These are phyloP conservation scores for Lamproptera curius DNA, from an alignment of 2,888 invertebrate genomes.

Conservation along the genomic window DNA sequence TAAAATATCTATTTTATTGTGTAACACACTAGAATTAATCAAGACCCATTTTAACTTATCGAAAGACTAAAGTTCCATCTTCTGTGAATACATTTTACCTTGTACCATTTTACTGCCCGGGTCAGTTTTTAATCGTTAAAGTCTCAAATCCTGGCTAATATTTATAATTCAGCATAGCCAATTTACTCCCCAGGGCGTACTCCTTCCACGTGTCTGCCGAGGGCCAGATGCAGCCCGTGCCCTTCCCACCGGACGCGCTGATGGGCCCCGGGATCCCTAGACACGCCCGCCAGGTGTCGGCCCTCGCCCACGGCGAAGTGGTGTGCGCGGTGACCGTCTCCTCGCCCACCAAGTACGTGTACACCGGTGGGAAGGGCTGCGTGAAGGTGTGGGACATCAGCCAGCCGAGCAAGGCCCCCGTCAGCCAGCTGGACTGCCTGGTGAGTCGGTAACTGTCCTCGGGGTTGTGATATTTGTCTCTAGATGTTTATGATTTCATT, in stretches of 20 bases:
- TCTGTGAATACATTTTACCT: no score
- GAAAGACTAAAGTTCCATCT: no score
- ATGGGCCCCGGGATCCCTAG: constrained; percentile 96
- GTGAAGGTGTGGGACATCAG: constrained; percentile 99
- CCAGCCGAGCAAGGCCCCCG: constrained; percentile 92
- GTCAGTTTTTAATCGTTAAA: no score
- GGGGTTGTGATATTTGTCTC: no score
- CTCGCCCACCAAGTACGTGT: constrained; percentile 94
- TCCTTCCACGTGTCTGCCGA: constrained; percentile 96
- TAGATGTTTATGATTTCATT: no score
- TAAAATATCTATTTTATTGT: no score
- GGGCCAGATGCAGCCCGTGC: constrained; percentile 94
- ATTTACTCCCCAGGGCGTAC: constrained; percentile 89
- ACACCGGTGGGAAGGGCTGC: constrained; percentile 97
- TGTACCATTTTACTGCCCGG: no score
- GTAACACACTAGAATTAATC: no score
- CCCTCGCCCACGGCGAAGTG: constrained; percentile 96
- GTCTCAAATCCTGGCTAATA: no score
- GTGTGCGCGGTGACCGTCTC: constrained; percentile 98
- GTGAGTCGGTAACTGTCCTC: constrained; percentile 80
- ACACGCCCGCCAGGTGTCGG: constrained; percentile 94
- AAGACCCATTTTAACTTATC: no score
- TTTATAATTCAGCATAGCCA: no score
- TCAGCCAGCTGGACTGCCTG: constrained; percentile 95
- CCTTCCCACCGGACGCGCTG: constrained; percentile 95